These are phyloP conservation scores for Zophobas atratus DNA, from an alignment of 1,140 invertebrate genomes.

Conservation along the genomic window DNA sequence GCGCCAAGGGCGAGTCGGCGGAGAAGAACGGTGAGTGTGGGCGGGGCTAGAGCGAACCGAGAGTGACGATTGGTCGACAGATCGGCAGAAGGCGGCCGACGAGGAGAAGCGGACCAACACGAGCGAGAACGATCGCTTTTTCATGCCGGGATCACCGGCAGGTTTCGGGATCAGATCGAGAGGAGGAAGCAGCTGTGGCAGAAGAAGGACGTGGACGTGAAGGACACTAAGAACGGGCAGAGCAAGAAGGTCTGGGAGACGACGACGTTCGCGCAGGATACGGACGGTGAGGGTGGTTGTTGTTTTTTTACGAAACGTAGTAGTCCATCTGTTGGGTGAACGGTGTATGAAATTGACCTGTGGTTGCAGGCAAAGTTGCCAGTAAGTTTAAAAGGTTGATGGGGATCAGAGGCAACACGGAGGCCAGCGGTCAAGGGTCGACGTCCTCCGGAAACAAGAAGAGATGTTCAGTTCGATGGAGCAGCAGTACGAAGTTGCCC, in stretches of 20 bases:
- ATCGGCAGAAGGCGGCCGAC: conserved; percentile 3
- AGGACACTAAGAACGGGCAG: conserved; percentile 44
- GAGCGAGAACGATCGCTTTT: conserved; percentile 74
- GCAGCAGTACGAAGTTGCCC: conserved; percentile 94
- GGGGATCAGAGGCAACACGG: conserved; percentile 86
- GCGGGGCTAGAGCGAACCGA: background rate
- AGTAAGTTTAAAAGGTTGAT: conserved; percentile 97
- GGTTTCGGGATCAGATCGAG: conserved; percentile 88
- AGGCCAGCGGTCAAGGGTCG: conserved; percentile 67
- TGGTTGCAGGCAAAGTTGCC: conserved; percentile 77
- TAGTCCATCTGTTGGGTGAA: background rate
- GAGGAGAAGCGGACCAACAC: conserved; percentile 19
- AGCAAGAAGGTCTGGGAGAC: conserved; percentile 82
- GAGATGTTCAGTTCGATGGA: conserved; percentile 94
- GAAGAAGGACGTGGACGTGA: conserved; percentile 73
- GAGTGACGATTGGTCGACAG: background rate
- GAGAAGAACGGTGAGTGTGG: conserved; percentile 50
- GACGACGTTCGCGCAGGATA: conserved; percentile 89
- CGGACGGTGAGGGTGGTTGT: conserved; percentile 77
- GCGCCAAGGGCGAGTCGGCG: conserved; percentile 41
- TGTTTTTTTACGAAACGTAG: too few species aligned
- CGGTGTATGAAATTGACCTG: conserved; percentile 5
- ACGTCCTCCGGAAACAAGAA: conserved; percentile 87
- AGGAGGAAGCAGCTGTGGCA: conserved; percentile 93
- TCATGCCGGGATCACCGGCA: conserved; percentile 87